Evolutionary conservation across 2,888 invertebrate species (phyloP).

Genomic region (Aphidoletes aphidimyza): DNA sequence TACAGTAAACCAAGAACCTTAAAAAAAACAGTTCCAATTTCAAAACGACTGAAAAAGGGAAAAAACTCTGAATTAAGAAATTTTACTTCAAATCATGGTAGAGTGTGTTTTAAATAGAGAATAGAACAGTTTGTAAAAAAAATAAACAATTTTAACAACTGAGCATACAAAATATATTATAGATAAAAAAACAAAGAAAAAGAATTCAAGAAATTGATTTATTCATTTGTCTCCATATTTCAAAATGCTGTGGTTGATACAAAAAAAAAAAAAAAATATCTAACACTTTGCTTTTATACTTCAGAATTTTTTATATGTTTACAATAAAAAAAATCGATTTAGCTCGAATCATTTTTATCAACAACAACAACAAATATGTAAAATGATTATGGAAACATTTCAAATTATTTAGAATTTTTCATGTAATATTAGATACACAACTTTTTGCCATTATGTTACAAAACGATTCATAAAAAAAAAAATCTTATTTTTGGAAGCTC

Average conservation of each 20-base stretch:
- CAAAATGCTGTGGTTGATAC: too few relatives aligned
- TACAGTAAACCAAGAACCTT: too few relatives aligned
- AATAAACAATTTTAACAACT: not conserved
- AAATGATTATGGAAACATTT: not conserved
- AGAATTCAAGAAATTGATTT: not conserved
- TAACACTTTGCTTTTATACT: not conserved
- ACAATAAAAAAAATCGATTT: not conserved
- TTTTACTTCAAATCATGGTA: slow-evolving; percentile 1
- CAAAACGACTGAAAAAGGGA: not conserved
- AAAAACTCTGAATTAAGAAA: not conserved
- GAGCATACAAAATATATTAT: not conserved
- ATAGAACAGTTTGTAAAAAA: not conserved
- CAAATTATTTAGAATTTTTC: not conserved
- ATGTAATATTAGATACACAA: not conserved
- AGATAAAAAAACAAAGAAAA: not conserved
- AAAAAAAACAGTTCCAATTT: too few relatives aligned
- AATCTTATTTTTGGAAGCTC: too few relatives aligned
- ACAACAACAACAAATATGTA: not conserved
- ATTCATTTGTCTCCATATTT: not conserved
- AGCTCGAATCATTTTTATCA: not conserved
- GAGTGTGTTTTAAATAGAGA: slow-evolving; percentile 25
- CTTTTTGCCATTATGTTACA: not conserved
- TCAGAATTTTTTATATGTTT: not conserved
- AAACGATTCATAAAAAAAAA: not conserved
- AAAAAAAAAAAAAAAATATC: not conserved